Evolutionary conservation across 2,113 vertebrate genomes (phyloP), one percentile per base, ranked within the genome.

Genomic region (Fulmarus glacialis): DNA sequence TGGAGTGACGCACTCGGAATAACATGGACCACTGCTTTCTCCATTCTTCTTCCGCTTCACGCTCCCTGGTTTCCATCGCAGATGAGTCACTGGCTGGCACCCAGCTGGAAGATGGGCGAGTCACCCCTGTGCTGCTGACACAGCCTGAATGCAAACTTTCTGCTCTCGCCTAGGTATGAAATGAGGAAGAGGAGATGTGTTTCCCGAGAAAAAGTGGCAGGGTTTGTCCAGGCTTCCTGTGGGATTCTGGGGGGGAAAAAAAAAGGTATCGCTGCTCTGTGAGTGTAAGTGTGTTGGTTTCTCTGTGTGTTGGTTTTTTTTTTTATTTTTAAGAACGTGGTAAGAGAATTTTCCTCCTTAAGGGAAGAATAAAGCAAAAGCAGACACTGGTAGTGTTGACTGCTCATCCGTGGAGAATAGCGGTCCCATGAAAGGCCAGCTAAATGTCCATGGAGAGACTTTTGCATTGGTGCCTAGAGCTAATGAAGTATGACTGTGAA

Each of bases 51-150:
- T 32, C 45, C 50, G 36, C 75, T 95, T 90, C 90, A 68, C 0
- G 17, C 1, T 8, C 77, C 79, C 83, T 22, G 48, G 55, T 82
- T 96, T 79, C 92, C 1, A 0, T 40, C 4, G 5, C 1, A 1
- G n/a, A 91, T 85, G 93, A 97, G 80, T 95, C 95, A 93, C 60
- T 78, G 53, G 59, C 62, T 95, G 93, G 87, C 88, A 86, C 62
- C 72, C 19, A 14, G 56, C 48, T 68, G 64, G 75, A 88, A 90
- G 91, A 95, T 55, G 74, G 90, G 82, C 1, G 0, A 93, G 40
- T 78, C 53, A 43, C 60, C 81, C 64, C 66, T 2, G 6, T 71
- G 62, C 55, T 72, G 45, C 90, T 96, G 70, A 96, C 70, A 87
- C 40, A 87, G 91, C 62, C 64, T 62, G 87, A 83, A 82, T 52